These are phyloP conservation scores for Limnephilus lunatus DNA, from an alignment of 2,888 invertebrate genomes.

Conservation along the genomic window DNA sequence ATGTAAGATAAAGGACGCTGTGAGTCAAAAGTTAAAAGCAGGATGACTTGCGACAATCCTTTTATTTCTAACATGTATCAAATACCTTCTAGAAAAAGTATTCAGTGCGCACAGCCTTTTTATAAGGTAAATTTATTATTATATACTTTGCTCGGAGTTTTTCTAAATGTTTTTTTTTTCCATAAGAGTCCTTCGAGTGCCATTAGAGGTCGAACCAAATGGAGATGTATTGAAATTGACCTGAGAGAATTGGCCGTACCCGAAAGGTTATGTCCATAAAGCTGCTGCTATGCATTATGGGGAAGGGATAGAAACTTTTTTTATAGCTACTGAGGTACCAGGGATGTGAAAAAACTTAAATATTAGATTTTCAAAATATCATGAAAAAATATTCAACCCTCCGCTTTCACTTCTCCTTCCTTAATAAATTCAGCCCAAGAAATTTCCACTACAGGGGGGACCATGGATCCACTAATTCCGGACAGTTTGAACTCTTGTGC, in stretches of 20 bases:
- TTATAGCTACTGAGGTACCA: background rate
- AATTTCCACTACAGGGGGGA: too few species aligned
- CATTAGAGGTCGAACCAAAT: background rate
- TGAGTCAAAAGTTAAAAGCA: too few species aligned
- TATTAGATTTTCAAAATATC: background rate
- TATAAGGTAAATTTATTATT: background rate
- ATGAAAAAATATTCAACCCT: background rate
- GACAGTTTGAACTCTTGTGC: too few species aligned
- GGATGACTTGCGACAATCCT: background rate
- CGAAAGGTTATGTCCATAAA: background rate
- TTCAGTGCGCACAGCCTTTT: background rate
- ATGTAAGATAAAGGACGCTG: too few species aligned
- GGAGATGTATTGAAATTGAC: background rate
- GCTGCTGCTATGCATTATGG: background rate
- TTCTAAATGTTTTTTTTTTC: background rate
- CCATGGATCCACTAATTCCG: too few species aligned
- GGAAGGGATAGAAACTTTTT: background rate
- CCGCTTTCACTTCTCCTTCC: background rate
- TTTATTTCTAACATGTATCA: background rate
- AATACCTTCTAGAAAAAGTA: background rate
- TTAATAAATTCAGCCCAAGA: background rate
- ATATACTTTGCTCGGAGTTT: background rate
- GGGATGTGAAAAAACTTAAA: background rate
- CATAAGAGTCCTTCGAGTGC: background rate
- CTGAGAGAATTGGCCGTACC: background rate